Base-by-base conservation (phyloP, 2,888 invertebrate genomes). In the Flabesymbios commensalis region DNA sequence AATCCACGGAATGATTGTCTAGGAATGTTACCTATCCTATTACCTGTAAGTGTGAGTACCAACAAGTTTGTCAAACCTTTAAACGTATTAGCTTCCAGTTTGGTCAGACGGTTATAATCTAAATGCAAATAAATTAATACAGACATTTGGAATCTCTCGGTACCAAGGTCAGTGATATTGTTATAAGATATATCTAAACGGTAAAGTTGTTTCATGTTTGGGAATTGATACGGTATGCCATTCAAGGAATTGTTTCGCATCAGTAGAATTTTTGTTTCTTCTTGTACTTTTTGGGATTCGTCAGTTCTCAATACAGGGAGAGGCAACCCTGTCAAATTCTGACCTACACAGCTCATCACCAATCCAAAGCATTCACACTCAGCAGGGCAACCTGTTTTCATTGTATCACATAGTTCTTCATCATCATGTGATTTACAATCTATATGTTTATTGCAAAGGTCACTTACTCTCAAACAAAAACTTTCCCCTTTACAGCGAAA, bases 401-500 rank as follows among this genome's bases (percentile, higher is more conserved):
- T 28, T 3, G 43, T 19, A 2, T 32, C 31, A 43, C 59, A 59
- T 2, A 59, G 43, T 7, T n/a, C 17, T 24, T 59, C 60, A 28
- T 59, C 60, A 26, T 59, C 60, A 24, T 39, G n/a, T n/a, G n/a
- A n/a, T n/a, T n/a, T n/a, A n/a, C n/a, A n/a, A n/a, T n/a, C n/a
- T n/a, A n/a, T n/a, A n/a, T n/a, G n/a, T n/a, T n/a, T n/a, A n/a
- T n/a, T n/a, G n/a, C n/a, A n/a, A n/a, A n/a, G n/a, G n/a, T n/a
- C n/a, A n/a, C n/a, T n/a, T n/a, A n/a, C n/a, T n/a, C n/a, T n/a
- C n/a, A n/a, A n/a, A n/a, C n/a, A n/a, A n/a, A n/a, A n/a, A n/a
- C n/a, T n/a, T n/a, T n/a, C n/a, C n/a, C n/a, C 39, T n/a, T 36
- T 45, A 39, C 60, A 59, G n/a, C 33, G 54, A 33, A 45, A 47